phyloP scores from a whole-genome alignment of 2,797 vertebrate species.

The Danio albolineatus region DNA sequence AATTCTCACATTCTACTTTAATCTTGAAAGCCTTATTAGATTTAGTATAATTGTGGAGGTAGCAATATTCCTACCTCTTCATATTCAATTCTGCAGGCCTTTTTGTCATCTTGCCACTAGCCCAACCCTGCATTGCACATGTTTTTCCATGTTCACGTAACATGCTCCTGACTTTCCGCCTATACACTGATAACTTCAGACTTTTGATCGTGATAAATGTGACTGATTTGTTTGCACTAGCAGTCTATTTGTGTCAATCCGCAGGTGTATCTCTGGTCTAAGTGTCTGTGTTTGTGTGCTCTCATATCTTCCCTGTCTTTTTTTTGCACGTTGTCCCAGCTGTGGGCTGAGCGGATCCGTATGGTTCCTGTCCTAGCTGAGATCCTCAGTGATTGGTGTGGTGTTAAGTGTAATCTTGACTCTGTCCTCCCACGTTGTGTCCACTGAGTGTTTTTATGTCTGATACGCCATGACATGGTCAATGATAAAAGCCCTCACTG shows the following conservation, averaged over 20 bases:
- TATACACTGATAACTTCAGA: neutral
- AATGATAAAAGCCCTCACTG: constrained; percentile 23
- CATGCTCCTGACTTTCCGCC: neutral
- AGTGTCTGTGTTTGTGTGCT: neutral
- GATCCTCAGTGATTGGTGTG: constrained; percentile 35
- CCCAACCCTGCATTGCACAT: neutral
- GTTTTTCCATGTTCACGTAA: constrained; percentile 2
- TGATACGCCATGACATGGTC: constrained; percentile 19
- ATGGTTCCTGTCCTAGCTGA: constrained; percentile 35
- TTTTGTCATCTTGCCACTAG: too few species aligned
- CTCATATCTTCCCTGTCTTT: neutral
- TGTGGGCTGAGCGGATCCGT: constrained; percentile 14
- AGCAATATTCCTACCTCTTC: too few species aligned
- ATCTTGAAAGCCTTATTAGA: too few species aligned
- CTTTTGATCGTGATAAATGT: neutral
- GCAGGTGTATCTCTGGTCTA: neutral
- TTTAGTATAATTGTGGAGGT: too few species aligned
- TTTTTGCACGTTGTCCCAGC: constrained; percentile 1
- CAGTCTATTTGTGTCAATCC: neutral
- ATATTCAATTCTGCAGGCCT: too few species aligned
- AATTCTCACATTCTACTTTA: too few species aligned
- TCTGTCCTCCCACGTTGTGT: constrained; percentile 32
- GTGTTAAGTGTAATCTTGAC: constrained; percentile 33
- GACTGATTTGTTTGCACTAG: neutral
- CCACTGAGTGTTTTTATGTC: constrained; percentile 25